These are phyloP conservation scores for Paracanthobrama guichenoti DNA, from an alignment of 2,113 vertebrate species.

Conservation along the genomic window DNA sequence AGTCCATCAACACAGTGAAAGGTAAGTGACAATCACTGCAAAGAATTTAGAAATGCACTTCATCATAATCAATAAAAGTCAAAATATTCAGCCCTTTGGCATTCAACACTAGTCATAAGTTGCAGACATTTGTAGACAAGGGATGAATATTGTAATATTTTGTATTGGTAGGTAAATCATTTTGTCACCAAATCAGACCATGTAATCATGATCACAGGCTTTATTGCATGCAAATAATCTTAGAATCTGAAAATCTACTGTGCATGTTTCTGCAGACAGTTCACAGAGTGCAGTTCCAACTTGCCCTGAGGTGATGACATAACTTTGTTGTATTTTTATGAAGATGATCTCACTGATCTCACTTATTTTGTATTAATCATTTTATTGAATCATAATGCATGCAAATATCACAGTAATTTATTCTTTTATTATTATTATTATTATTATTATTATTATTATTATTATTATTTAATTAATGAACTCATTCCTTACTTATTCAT, in stretches of 20 bases:
- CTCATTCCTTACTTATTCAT: background rate
- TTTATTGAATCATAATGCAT: background rate
- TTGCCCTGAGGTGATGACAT: slow-evolving; percentile 29
- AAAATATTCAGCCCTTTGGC: background rate
- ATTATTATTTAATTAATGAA: background rate
- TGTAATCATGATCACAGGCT: background rate
- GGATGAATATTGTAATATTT: background rate
- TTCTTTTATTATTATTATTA: no score
- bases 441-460: no score
- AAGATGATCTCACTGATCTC: background rate
- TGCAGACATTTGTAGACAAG: background rate
- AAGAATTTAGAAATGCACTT: background rate
- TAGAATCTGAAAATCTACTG: background rate
- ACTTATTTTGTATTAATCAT: background rate
- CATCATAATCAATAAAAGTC: background rate
- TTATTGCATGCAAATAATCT: background rate
- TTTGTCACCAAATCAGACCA: background rate
- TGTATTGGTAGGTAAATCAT: background rate
- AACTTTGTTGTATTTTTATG: background rate
- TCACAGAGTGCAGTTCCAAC: slow-evolving; percentile 18
- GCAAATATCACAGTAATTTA: background rate
- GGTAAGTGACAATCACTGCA: background rate
- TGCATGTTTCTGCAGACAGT: slow-evolving; percentile 35
- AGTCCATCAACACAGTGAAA: slow-evolving; percentile 13
- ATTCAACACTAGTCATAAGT: background rate